phyloP scores from a whole-genome alignment of 1,140 invertebrate genomes.

The Drosophila bocqueti region DNA sequence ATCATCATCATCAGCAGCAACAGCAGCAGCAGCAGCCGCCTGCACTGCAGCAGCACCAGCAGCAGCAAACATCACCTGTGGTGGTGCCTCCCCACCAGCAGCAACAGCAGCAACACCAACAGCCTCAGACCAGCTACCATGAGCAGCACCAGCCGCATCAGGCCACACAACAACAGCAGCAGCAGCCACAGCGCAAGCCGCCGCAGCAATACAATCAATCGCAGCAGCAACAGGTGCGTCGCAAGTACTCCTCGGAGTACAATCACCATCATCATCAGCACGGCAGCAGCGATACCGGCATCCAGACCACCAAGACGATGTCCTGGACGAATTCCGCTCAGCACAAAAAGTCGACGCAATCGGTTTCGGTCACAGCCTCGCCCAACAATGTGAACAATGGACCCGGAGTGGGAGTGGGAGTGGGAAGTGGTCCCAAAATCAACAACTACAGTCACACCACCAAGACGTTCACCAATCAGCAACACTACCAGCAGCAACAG shows the following conservation, averaged over 20 bases:
- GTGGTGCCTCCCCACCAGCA: slow-evolving; percentile 31
- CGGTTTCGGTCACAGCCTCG: slow-evolving; percentile 81
- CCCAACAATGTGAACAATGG: slow-evolving; percentile 73
- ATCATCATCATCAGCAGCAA: slow-evolving; percentile 24
- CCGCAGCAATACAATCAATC: slow-evolving; percentile 56
- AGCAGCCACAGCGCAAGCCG: slow-evolving; percentile 59
- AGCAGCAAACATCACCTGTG: slow-evolving; percentile 53
- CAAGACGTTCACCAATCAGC: slow-evolving; percentile 56
- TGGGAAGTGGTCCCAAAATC: slow-evolving; percentile 57
- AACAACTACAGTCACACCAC: slow-evolving; percentile 56
- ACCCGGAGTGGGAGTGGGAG: slow-evolving; percentile 29
- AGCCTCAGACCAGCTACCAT: slow-evolving; percentile 30
- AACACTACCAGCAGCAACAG: slow-evolving; percentile 65
- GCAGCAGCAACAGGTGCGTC: slow-evolving; percentile 70
- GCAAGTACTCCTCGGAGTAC: slow-evolving; percentile 75
- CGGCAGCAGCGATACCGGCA: slow-evolving; percentile 68
- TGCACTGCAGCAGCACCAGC: slow-evolving; percentile 43
- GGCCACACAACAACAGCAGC: slow-evolving; percentile 55
- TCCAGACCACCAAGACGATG: slow-evolving; percentile 80
- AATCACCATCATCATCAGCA: slow-evolving; percentile 67
- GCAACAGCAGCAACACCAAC: slow-evolving; percentile 35
- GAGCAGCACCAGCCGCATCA: slow-evolving; percentile 51
- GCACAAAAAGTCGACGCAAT: slow-evolving; percentile 81
- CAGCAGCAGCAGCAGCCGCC: slow-evolving; percentile 29
- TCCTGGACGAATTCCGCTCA: slow-evolving; percentile 82